phyloP scores from a whole-genome alignment of 2,888 invertebrate genomes.

The Mystacides longicornis region DNA sequence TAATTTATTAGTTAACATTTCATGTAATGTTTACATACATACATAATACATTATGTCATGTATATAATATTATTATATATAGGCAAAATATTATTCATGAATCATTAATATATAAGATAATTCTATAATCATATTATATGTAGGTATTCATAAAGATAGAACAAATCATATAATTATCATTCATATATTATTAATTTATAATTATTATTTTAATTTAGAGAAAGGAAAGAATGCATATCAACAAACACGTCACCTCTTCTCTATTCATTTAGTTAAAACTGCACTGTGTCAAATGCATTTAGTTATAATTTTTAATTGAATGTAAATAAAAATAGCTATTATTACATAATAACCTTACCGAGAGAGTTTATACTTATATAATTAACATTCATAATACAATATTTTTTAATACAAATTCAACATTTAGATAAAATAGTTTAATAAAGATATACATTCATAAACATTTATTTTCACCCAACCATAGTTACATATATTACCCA shows the following conservation, averaged over 20 bases:
- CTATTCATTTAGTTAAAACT: no score
- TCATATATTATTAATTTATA: slow-evolving; percentile 1
- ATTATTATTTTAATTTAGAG: slow-evolving; percentile 7
- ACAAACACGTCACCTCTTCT: slow-evolving; percentile 19
- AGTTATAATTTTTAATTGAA: no score
- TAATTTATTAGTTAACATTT: slow-evolving; percentile 26
- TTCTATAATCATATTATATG: no score
- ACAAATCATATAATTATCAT: slow-evolving; percentile 22
- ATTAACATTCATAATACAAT: neutral
- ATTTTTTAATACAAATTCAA: neutral
- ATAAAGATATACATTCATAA: no score
- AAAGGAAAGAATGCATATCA: slow-evolving; percentile 18
- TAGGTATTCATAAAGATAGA: slow-evolving; percentile 20
- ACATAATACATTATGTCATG: no score
- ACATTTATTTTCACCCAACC: no score
- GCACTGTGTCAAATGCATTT: no score
- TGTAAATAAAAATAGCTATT: no score
- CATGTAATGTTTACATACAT: slow-evolving; percentile 24
- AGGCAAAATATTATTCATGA: slow-evolving; percentile 24
- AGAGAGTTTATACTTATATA: no score
- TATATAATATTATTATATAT: neutral
- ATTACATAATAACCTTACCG: no score
- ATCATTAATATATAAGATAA: neutral
- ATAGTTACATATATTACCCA: no score
- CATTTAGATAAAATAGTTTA: no score